Conservation (phyloP, 2,113 vertebrate genomes). For the Saimiri boliviensis region DNA sequence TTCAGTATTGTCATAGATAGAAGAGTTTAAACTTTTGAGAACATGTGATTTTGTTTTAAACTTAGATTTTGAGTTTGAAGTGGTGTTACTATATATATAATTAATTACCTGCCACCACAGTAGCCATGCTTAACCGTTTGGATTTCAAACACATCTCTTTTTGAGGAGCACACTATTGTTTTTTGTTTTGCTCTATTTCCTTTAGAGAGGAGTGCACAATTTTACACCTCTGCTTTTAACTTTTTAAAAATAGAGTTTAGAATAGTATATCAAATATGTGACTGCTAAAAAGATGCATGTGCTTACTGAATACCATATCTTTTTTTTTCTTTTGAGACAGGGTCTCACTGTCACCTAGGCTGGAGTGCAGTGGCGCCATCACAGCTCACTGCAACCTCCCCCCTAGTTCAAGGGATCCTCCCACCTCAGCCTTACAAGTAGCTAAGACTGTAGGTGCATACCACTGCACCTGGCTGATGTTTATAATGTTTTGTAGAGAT, state of each 20-base stretch:
- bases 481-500: too few species aligned
- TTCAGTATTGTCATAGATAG: accelerated
- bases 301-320: accelerated
- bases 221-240: neutral
- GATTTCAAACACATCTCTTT: neutral
- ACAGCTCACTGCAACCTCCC: too few species aligned
- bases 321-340: too few species aligned
- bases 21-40: neutral
- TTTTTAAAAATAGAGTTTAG: neutral
- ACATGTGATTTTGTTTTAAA: neutral
- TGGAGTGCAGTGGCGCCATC: too few species aligned
- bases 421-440: too few species aligned
- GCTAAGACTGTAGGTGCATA: too few species aligned
- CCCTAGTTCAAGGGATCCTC: too few species aligned
- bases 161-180: neutral
- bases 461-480: too few species aligned
- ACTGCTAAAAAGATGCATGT: neutral
- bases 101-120: neutral
- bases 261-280: accelerated
- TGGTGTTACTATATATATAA: too few species aligned
- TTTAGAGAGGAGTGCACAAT: neutral
- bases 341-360: too few species aligned
- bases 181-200: neutral
- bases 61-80: neutral
- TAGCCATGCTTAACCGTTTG: neutral